Evolutionary conservation across 2,113 vertebrate species (phyloP).

Genomic region (Sinosuthora webbiana): DNA sequence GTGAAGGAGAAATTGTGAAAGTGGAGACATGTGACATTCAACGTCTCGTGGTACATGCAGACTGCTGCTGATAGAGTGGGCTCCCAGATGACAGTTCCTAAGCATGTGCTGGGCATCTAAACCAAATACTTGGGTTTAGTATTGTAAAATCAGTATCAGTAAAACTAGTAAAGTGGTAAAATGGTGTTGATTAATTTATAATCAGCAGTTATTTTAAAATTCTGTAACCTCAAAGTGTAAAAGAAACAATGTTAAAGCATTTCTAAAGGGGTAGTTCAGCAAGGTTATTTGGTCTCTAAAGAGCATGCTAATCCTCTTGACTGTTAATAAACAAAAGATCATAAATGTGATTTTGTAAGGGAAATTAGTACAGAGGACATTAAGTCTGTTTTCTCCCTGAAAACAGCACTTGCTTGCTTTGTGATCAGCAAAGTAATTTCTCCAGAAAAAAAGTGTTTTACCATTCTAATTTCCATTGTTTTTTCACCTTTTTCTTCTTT

Average conservation of each 20-base stretch:
- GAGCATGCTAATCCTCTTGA: neutral
- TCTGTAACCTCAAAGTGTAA: neutral
- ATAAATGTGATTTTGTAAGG: neutral
- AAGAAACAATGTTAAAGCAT: neutral
- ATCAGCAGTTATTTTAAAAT: neutral
- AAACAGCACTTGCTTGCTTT: neutral
- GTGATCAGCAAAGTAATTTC: neutral
- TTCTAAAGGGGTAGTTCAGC: neutral
- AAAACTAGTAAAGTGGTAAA: neutral
- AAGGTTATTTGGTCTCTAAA: neutral
- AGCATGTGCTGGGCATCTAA: neutral
- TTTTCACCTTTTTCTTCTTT: neutral
- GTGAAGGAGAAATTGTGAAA: neutral
- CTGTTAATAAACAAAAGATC: neutral
- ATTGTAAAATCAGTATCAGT: neutral
- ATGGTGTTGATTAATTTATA: neutral
- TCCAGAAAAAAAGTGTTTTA: neutral
- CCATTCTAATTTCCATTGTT: neutral
- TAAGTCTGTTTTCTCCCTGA: neutral
- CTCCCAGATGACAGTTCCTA: neutral
- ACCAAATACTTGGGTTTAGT: neutral
- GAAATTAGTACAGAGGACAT: neutral
- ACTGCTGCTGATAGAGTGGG: neutral
- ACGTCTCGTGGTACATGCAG: accelerated
- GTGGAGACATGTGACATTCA: neutral